These are phyloP conservation scores for Tachina lurida DNA, from an alignment of 2,888 invertebrate genomes.

Conservation along the genomic window DNA sequence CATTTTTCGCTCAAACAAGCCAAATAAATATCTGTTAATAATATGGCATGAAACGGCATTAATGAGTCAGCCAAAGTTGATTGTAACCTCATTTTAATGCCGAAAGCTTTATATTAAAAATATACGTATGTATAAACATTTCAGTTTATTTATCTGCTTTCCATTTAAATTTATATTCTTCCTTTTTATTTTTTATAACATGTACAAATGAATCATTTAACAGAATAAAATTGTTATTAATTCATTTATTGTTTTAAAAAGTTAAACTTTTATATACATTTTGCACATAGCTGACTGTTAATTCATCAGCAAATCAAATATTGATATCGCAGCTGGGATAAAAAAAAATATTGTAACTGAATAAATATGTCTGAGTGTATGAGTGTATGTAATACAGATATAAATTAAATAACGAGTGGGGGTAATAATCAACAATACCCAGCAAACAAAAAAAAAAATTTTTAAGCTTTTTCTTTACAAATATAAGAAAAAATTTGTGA, in stretches of 20 bases:
- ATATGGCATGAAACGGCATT: conserved; percentile 18
- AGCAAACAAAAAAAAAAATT: no score
- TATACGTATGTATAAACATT: not conserved
- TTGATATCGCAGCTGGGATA: conserved; percentile 29
- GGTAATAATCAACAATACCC: no score
- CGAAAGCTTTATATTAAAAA: conserved; percentile 30
- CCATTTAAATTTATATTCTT: not conserved
- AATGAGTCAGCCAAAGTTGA: conserved; percentile 39
- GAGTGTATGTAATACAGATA: not conserved
- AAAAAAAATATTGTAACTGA: conserved; percentile 40
- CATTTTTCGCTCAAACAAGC: not conserved
- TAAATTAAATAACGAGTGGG: not conserved
- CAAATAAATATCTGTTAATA: conserved; percentile 21
- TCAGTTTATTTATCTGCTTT: conserved; percentile 3
- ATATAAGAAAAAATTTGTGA: no score
- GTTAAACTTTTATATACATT: conserved; percentile 1
- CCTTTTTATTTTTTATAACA: conserved; percentile 1
- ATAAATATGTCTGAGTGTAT: conserved; percentile 7
- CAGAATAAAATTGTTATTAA: conserved; percentile 15
- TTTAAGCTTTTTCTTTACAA: no score
- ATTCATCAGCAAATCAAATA: conserved; percentile 57
- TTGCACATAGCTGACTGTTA: conserved; percentile 34
- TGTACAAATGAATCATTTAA: not conserved
- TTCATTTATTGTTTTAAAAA: conserved; percentile 28
- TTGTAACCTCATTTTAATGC: conserved; percentile 46